A percentile compares a stretch with the other conserved stretches of the same genome.
These are phyloP conservation scores for Procavia capensis DNA, from an alignment of 2,113 vertebrate genomes.

Conservation along the genomic window DNA sequence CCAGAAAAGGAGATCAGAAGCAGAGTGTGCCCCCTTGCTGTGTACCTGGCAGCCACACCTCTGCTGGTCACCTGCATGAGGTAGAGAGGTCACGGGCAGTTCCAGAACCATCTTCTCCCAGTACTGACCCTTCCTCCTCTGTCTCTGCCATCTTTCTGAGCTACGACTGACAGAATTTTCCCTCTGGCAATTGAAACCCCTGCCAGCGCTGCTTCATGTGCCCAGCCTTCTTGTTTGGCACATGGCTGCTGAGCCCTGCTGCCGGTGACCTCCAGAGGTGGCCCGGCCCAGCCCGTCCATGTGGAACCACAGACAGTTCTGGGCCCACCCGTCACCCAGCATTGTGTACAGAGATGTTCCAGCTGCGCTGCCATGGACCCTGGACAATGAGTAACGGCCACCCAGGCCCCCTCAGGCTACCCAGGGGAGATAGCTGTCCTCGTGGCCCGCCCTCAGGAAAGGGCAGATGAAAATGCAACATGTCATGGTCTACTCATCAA, in stretches of 20 bases:
- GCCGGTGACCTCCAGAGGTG: background rate
- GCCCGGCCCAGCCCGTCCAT: fast-evolving
- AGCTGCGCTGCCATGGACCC: background rate
- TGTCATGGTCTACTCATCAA: fast-evolving
- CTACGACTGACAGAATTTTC: background rate
- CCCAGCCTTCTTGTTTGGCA: background rate
- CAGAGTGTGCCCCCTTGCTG: background rate
- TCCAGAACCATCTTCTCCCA: background rate
- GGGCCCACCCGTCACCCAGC: fast-evolving
- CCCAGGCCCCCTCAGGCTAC: background rate
- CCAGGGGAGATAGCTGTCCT: background rate
- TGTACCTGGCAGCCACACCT: fast-evolving
- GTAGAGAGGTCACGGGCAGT: background rate
- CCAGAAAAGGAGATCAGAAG: background rate
- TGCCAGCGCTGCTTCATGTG: too few species aligned
- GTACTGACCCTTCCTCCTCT: background rate
- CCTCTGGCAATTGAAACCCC: background rate
- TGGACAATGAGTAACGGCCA: background rate
- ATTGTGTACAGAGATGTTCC: fast-evolving
- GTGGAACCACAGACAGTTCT: background rate
- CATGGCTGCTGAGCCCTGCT: background rate
- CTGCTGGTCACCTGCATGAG: background rate
- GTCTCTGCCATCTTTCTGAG: background rate
- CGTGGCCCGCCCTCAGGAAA: background rate
- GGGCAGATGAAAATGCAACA: background rate